Conservation (phyloP, 2,797 vertebrate species). For the Epinephelus awoara region DNA sequence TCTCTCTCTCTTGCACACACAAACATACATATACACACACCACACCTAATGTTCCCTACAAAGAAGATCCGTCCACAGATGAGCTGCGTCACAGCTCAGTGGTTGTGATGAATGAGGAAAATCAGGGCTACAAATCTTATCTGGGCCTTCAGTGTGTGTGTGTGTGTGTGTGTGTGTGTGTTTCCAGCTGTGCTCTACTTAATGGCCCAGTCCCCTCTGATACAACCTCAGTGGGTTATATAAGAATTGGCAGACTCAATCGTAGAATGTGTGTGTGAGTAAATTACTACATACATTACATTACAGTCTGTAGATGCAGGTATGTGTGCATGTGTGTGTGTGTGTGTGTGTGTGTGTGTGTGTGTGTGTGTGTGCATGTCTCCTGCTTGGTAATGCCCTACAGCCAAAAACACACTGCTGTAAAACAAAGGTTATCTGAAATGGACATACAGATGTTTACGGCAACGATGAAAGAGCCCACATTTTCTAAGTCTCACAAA, state of each 20-base stretch:
- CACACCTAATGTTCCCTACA: constrained; percentile 7
- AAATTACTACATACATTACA: constrained; percentile 26
- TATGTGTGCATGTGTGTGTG: not conserved
- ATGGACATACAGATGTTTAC: constrained; percentile 30
- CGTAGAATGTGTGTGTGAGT: constrained; percentile 23
- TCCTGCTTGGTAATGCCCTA: not conserved
- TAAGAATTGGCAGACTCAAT: constrained; percentile 51
- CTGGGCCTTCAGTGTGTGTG: constrained; percentile 22
- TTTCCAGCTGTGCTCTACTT: constrained; percentile 40
- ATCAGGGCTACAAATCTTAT: constrained; percentile 59
- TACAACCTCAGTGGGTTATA: constrained; percentile 48
- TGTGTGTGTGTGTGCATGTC: constrained; percentile 1
- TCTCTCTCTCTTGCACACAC: not conserved
- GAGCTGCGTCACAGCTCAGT: constrained; percentile 43
- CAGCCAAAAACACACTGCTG: not conserved
- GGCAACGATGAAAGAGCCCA: not conserved
- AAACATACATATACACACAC: constrained; percentile 1
- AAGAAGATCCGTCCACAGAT: constrained; percentile 7
- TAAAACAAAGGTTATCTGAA: constrained; percentile 26
- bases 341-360: constrained; percentile 6
- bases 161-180: constrained; percentile 15
- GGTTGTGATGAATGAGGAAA: constrained; percentile 57
- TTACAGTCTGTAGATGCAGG: constrained; percentile 2
- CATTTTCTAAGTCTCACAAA: not conserved
- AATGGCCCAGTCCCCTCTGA: constrained; percentile 27